A percentile compares a stretch with the other conserved stretches of the same genome.
Conservation (phyloP, 2,888 invertebrate species). For the Pheosia tremula region DNA sequence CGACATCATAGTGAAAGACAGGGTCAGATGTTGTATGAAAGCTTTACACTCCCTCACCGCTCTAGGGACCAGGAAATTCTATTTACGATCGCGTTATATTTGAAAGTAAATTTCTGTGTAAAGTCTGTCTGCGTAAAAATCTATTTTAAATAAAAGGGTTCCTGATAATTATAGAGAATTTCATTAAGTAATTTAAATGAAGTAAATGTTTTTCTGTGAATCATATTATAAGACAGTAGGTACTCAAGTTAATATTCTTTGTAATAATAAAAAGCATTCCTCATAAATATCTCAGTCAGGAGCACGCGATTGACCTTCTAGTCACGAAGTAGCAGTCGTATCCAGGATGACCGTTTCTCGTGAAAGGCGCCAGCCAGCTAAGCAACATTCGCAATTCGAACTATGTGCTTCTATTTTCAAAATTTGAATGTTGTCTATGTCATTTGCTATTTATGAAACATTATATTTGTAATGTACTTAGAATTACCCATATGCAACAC, state of each 20-base stretch:
- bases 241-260: not conserved
- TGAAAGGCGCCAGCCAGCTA: slow-evolving; percentile 15
- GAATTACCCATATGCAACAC: too few species aligned
- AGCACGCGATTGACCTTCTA: slow-evolving; percentile 21
- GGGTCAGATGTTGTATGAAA: slow-evolving; percentile 28
- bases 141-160: not conserved
- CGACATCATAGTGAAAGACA: slow-evolving; percentile 24
- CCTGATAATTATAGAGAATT: not conserved
- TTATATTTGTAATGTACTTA: too few species aligned
- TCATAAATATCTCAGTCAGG: slow-evolving; percentile 17
- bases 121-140: not conserved
- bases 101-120: slow-evolving; percentile 5
- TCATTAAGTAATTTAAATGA: not conserved
- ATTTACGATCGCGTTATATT: slow-evolving; percentile 7
- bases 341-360: slow-evolving; percentile 23
- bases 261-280: slow-evolving; percentile 8
- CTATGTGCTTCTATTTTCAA: not conserved
- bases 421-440: not conserved
- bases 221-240: not conserved
- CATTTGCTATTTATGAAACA: too few species aligned
- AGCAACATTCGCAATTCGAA: slow-evolving; percentile 6
- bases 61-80: slow-evolving; percentile 6
- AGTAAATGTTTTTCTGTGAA: not conserved
- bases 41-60: slow-evolving; percentile 15
- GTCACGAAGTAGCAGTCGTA: slow-evolving; percentile 27